These are phyloP conservation scores for Eledona agricola DNA, from an alignment of 2,888 invertebrate species.

Conservation along the genomic window DNA sequence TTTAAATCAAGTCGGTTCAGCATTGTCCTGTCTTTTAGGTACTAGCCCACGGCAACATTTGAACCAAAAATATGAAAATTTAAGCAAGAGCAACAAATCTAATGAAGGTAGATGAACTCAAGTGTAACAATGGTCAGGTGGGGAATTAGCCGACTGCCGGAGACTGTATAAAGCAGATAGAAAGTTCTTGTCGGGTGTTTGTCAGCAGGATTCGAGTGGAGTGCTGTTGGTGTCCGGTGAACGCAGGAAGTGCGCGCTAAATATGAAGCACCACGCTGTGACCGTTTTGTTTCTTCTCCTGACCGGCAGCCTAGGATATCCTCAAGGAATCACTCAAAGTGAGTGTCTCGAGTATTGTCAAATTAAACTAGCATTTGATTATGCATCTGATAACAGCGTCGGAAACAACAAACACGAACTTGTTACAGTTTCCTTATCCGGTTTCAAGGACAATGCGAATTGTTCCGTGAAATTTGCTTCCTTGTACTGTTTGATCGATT, in stretches of 20 bases:
- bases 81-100: constrained; percentile 6
- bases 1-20: no score
- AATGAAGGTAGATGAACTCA: constrained; percentile 51
- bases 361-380: not conserved
- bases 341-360: constrained; percentile 1
- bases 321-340: constrained; percentile 31
- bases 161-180: constrained; percentile 53
- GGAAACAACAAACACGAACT: constrained; percentile 6
- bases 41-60: no score
- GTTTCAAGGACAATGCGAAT: constrained; percentile 19
- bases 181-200: constrained; percentile 53
- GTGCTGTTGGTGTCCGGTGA: constrained; percentile 50
- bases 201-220: constrained; percentile 35
- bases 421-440: constrained; percentile 28
- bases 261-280: constrained; percentile 50
- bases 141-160: constrained; percentile 48
- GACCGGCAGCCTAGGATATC: constrained; percentile 45
- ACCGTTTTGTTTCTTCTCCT: constrained; percentile 41
- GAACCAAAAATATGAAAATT: constrained; percentile 9
- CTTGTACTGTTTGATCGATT: constrained; percentile 20
- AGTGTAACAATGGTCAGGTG: constrained; percentile 49
- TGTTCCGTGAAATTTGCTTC: constrained; percentile 29
- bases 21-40: no score
- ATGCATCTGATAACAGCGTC: not conserved
- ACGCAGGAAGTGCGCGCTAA: constrained; percentile 50